A percentile compares a stretch with the other conserved stretches of the same genome.
These are phyloP conservation scores for Catajapyx aquilonaris DNA, from an alignment of 1,140 invertebrate genomes.

Conservation along the genomic window DNA sequence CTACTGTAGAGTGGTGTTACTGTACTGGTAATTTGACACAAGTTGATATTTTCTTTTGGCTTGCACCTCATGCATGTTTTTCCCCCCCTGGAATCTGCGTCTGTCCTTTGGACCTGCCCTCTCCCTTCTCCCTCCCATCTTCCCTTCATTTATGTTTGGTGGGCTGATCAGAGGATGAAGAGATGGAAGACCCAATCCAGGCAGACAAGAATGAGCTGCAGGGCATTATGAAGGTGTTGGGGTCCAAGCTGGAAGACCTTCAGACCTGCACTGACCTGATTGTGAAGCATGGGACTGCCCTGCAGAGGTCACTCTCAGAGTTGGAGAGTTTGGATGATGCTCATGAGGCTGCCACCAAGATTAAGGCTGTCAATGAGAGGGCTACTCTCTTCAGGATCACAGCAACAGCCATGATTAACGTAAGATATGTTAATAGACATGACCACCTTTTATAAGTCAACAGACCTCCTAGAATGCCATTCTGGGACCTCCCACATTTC, in stretches of 20 bases:
- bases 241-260: constrained; percentile 56
- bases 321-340: constrained; percentile 46
- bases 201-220: constrained; percentile 30
- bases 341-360: constrained; percentile 22
- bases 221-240: constrained; percentile 35
- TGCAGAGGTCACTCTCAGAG: constrained; percentile 67
- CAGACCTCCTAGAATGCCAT: no score
- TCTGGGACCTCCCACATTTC: no score
- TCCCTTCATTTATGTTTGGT: no score
- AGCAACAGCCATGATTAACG: constrained; percentile 88
- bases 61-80: no score
- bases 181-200: constrained; percentile 19
- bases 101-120: no score
- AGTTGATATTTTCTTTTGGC: no score
- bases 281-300: constrained; percentile 56
- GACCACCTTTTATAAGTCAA: no score
- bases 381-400: constrained; percentile 85
- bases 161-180: constrained; percentile 1
- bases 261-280: constrained; percentile 79
- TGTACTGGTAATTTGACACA: no score
- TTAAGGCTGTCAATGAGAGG: constrained; percentile 67
- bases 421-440: no score
- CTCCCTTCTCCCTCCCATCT: no score
- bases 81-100: no score
- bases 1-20: no score